Evolutionary conservation across 2,113 vertebrate genomes (phyloP).

Genomic region (Apaloderma vittatum): DNA sequence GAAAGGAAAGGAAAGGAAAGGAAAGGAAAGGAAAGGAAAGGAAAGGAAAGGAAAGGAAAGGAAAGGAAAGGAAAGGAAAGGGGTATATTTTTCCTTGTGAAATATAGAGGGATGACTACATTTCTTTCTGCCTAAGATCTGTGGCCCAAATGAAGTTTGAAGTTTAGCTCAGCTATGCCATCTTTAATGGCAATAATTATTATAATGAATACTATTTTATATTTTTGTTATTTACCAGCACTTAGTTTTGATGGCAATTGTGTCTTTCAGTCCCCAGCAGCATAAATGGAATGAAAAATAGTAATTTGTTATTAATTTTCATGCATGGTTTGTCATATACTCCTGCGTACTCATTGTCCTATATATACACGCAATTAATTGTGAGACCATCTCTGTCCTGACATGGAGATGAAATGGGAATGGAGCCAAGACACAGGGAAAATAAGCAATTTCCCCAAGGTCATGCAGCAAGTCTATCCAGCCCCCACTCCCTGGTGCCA

Average conservation of each 20-base stretch:
- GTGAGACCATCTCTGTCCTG: rapidly evolving
- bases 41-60: not conserved
- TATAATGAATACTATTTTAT: rapidly evolving
- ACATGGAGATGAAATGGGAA: not conserved
- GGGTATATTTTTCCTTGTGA: not conserved
- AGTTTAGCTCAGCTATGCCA: not conserved
- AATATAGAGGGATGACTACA: rapidly evolving
- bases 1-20: no score
- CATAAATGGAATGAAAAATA: not conserved
- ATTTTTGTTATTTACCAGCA: not conserved
- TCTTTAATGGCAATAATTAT: not conserved
- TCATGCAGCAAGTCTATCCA: not conserved
- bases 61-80: not conserved
- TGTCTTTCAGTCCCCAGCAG: not conserved
- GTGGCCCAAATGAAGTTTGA: not conserved
- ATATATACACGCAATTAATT: not conserved
- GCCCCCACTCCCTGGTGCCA: not conserved
- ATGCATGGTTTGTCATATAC: not conserved
- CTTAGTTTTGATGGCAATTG: not conserved
- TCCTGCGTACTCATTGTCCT: not conserved
- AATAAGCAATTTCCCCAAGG: not conserved
- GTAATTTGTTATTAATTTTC: not conserved
- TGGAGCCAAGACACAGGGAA: not conserved
- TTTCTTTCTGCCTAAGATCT: not conserved
- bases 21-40: no score